Percentiles rank a stretch among this genome's conserved stretches.
Evolutionary conservation across 1,140 invertebrate genomes (phyloP).

Genomic region (Drosophila saltans): DNA sequence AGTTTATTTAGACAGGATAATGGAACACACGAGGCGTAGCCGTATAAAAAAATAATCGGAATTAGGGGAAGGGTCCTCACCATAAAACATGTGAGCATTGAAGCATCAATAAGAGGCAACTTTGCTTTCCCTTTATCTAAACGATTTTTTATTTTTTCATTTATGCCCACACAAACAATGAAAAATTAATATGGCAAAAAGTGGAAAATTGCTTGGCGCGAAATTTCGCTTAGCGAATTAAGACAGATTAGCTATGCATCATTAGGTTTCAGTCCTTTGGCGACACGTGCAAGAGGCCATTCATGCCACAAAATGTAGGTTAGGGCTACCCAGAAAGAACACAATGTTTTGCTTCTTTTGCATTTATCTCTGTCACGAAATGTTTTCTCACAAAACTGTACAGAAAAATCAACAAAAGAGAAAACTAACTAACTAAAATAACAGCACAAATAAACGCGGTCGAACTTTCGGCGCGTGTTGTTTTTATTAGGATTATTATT

Average conservation of each 20-base stretch:
- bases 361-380: slow-evolving; percentile 46
- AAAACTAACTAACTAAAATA: slow-evolving; percentile 14
- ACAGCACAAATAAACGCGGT: slow-evolving; percentile 44
- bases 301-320: slow-evolving; percentile 38
- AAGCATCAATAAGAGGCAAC: slow-evolving; percentile 35
- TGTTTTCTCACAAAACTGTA: slow-evolving; percentile 33
- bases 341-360: slow-evolving; percentile 22
- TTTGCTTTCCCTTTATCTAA: background rate
- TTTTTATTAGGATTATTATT: slow-evolving; percentile 41
- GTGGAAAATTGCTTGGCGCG: slow-evolving; percentile 56
- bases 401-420: slow-evolving; percentile 21
- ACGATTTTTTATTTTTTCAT: background rate
- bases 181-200: slow-evolving; percentile 62
- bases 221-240: slow-evolving; percentile 57
- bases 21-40: slow-evolving; percentile 48
- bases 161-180: slow-evolving; percentile 24
- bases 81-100: slow-evolving; percentile 40
- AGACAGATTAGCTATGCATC: slow-evolving; percentile 54
- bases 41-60: slow-evolving; percentile 26
- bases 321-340: slow-evolving; percentile 37
- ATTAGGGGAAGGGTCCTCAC: slow-evolving; percentile 17
- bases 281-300: slow-evolving; percentile 45
- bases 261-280: slow-evolving; percentile 48
- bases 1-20: slow-evolving; percentile 59
- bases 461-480: slow-evolving; percentile 36